These are phyloP conservation scores for Ptilodon capucinus DNA, from an alignment of 2,888 invertebrate species.

Conservation along the genomic window DNA sequence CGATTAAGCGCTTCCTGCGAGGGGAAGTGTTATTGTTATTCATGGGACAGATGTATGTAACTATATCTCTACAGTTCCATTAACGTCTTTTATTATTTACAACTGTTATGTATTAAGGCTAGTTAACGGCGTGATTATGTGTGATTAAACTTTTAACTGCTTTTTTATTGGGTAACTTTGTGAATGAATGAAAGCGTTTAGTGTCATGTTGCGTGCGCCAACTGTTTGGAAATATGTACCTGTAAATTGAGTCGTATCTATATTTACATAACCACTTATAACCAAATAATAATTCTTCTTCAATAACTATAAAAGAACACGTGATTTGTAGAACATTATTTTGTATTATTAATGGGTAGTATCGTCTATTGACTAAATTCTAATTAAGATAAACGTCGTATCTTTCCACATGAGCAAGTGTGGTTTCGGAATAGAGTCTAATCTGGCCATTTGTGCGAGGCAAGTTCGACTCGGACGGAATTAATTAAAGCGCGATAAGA, in stretches of 20 bases:
- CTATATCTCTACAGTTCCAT: slow-evolving; percentile 23
- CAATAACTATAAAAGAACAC: no score
- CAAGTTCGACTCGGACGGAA: slow-evolving; percentile 37
- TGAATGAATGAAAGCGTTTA: slow-evolving; percentile 11
- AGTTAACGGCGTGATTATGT: slow-evolving; percentile 43
- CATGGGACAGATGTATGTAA: slow-evolving; percentile 39
- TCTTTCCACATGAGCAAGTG: background rate
- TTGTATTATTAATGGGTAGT: background rate
- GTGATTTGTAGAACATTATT: background rate
- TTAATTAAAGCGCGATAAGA: slow-evolving; percentile 69
- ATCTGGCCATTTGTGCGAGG: slow-evolving; percentile 8
- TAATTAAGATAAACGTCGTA: background rate
- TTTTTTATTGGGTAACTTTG: slow-evolving; percentile 23
- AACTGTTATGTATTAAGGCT: slow-evolving; percentile 41
- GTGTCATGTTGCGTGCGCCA: background rate
- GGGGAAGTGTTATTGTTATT: slow-evolving; percentile 56
- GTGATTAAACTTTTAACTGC: slow-evolving; percentile 41
- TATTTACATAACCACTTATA: background rate
- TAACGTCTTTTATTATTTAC: slow-evolving; percentile 39
- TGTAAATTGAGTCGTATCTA: background rate
- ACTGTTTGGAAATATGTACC: background rate
- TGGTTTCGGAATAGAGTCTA: slow-evolving; percentile 11
- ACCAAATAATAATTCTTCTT: no score
- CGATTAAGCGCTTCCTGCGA: slow-evolving; percentile 49
- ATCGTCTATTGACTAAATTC: background rate